Evolutionary conservation across 2,113 vertebrate species (phyloP), one percentile per base, ranked within the genome.

Genomic region (Bucco capensis): DNA sequence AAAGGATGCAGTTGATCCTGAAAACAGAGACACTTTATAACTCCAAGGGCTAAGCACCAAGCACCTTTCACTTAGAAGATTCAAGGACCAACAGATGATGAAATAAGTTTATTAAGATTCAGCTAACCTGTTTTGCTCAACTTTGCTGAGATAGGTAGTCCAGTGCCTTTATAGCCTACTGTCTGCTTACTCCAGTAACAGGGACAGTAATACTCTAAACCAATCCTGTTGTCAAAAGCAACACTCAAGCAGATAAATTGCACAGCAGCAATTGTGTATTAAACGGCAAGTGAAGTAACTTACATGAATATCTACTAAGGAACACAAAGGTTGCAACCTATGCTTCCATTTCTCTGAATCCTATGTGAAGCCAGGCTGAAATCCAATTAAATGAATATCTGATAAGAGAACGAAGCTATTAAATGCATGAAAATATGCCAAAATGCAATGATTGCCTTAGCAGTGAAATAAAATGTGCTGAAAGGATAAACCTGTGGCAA

Each of bases 311-410:
- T 83, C 46, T 89, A 24, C 62, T 86, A 75, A 84, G 62, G 33
- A 76, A 85, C 38, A 42, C n/a, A 42, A 42, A 81, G 83, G 76
- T 90, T 96, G 44, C 50, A 95, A 94, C 53, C 64, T 86, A 40
- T 78, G 46, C 66, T 88, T 92, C 71, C 58, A 80, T 94, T 95
- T 90, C 79, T 71, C 66, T 56, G 95, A 94, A 93, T 92, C 64
- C 60, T 82, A 65, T n/a, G 30, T 54, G 72, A 89, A 95, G 88
- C 69, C n/a, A 69, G 75, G 44, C 67, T 88, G 51, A 84, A 92
- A 91, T 95, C 70, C 90, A 95, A 93, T 94, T 96, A 95, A 96
- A 94, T 50, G 6, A 94, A 72, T 90, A 95, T 95, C 83, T 93
- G 95, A 95, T 96, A 93, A 90, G 72, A 80, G 76, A 95, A 93